Conservation (phyloP, 2,113 vertebrate species). For the Mastomys coucha region DNA sequence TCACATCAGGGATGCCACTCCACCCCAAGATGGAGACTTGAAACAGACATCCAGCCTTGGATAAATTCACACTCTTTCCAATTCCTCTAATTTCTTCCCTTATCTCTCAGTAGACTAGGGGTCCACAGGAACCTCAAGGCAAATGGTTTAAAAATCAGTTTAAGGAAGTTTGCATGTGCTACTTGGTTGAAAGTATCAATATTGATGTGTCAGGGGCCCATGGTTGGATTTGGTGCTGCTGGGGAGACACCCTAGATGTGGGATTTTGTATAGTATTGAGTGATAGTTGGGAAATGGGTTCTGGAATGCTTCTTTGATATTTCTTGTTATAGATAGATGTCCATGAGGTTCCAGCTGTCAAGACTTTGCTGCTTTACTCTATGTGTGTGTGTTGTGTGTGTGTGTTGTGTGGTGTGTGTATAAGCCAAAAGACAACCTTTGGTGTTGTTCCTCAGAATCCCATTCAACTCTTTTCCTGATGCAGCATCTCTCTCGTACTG, state of each 20-base stretch:
- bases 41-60: not conserved
- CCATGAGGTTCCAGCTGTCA: not conserved
- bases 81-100: not conserved
- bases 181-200: not conserved
- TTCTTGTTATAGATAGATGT: not conserved
- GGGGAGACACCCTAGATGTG: too few relatives aligned
- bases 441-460: not conserved
- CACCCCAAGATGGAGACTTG: too few relatives aligned
- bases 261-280: not conserved
- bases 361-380: not conserved
- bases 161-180: not conserved
- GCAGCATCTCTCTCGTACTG: not conserved
- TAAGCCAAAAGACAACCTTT: not conserved
- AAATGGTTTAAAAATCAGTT: not conserved
- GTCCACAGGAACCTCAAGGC: not conserved
- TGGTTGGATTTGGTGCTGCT: not conserved
- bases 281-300: not conserved
- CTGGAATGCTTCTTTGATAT: not conserved
- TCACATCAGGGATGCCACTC: not conserved
- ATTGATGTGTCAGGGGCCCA: not conserved
- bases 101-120: not conserved
- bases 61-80: not conserved
- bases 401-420: not conserved
- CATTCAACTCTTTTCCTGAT: not conserved
- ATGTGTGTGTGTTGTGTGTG: not conserved